These are phyloP conservation scores for Mythimna lalbum DNA, from an alignment of 2,888 invertebrate genomes.

Conservation along the genomic window DNA sequence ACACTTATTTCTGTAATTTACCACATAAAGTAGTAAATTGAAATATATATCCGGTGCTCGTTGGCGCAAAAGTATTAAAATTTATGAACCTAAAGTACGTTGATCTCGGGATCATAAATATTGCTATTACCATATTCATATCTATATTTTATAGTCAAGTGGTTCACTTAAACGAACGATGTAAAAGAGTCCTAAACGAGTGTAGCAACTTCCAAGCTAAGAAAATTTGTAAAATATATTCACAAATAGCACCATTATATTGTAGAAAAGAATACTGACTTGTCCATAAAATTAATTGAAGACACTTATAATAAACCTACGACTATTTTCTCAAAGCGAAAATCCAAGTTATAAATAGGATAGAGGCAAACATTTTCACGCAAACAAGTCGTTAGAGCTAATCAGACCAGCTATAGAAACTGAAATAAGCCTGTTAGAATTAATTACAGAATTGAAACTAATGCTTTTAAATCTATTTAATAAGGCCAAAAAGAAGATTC, in stretches of 20 bases:
- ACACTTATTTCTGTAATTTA: constrained; percentile 20
- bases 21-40: not conserved
- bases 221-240: not conserved
- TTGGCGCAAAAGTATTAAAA: constrained; percentile 12
- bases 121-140: constrained; percentile 27
- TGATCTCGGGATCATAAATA: constrained; percentile 32
- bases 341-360: constrained; percentile 8
- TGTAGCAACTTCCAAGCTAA: not conserved
- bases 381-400: constrained; percentile 53
- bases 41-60: constrained; percentile 7
- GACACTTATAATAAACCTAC: not conserved
- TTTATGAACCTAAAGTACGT: constrained; percentile 11
- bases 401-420: constrained; percentile 34
- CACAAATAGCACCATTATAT: not conserved
- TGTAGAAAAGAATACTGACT: not conserved
- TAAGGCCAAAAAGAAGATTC: constrained; percentile 1
- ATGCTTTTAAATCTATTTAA: not conserved
- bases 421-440: constrained; percentile 36
- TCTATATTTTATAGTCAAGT: constrained; percentile 11
- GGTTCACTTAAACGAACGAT: not conserved
- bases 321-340: constrained; percentile 2
- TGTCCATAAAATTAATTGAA: not conserved
- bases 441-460: constrained; percentile 40
- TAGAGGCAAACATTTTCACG: constrained; percentile 41
- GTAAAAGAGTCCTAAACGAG: constrained; percentile 4